phyloP scores from a whole-genome alignment of 35 echinoderm and acorn worm species.

The Apostichopus japonicus region DNA sequence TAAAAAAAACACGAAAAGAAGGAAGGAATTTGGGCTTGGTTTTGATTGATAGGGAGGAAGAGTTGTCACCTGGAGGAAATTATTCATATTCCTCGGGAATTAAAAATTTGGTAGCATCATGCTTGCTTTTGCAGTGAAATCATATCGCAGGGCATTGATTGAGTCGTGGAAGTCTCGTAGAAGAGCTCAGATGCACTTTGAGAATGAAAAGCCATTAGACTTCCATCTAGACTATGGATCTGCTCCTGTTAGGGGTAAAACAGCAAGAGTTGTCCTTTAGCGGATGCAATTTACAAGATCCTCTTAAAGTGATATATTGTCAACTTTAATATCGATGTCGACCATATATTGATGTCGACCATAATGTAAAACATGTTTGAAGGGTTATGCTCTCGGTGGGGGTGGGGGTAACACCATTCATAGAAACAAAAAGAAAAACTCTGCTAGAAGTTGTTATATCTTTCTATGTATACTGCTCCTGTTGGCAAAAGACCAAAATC shows the following conservation, averaged over 20 bases:
- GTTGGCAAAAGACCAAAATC: too few relatives aligned
- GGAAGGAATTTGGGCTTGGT: slow-evolving; percentile 36
- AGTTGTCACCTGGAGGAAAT: background rate
- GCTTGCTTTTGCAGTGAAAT: background rate
- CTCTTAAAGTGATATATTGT: too few relatives aligned
- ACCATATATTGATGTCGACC: too few relatives aligned
- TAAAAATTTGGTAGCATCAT: slow-evolving; percentile 9
- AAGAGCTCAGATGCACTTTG: background rate
- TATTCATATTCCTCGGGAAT: slow-evolving; percentile 34
- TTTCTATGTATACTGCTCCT: too few relatives aligned
- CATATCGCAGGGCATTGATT: background rate
- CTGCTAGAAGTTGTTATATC: too few relatives aligned
- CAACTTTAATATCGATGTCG: too few relatives aligned
- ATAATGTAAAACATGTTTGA: too few relatives aligned
- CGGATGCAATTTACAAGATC: too few relatives aligned
- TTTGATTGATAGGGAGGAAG: slow-evolving; percentile 33
- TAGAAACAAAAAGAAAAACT: too few relatives aligned
- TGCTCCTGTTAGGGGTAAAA: background rate
- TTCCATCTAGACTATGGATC: background rate
- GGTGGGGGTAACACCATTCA: too few relatives aligned
- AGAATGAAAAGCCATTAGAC: background rate
- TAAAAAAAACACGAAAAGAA: background rate
- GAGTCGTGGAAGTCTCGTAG: background rate
- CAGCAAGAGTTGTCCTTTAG: too few relatives aligned
- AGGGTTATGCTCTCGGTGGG: too few relatives aligned